Evolutionary conservation across 2,888 invertebrate genomes (phyloP), one percentile per base, ranked within the genome.

Genomic region (Elaeidobius kamerunicus): DNA sequence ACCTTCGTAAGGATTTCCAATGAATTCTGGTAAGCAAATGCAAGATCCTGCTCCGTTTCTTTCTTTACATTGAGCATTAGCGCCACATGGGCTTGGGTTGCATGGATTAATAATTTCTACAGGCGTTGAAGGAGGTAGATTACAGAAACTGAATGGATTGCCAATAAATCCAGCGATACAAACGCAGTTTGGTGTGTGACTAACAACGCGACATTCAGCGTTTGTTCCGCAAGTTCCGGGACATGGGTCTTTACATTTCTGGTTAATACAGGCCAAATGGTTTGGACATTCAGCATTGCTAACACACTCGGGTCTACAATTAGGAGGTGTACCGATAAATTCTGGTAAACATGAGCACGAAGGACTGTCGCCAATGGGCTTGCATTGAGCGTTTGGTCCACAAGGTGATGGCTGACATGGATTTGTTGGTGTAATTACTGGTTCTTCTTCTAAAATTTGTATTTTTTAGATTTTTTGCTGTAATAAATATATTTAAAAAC

Each of bases 231-330:
- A n/a, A n/a, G n/a, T n/a, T n/a, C n/a, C n/a, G n/a, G n/a, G n/a
- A n/a, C n/a, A n/a, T n/a, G n/a, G n/a, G n/a, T 85, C 84, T 71
- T 77, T 79, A 67, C 89, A 89, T 75, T 85, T 86, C 64, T 84
- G 80, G 65, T 83, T 83, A 11, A 86, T 77, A 66, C 89, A 89
- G 32, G 87, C 86, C 66, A 80, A 73, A 62, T 84, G 79, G 64
- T 78, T 81, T 1, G 82, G 62, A 67, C 88, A 88, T 70, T 88
- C 88, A 20, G 83, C 78, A 69, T 81, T 87, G 6, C 80, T 78
- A 7, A 83, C 78, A 67, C 88, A 88, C 73, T 86, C 85, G 2
- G 86, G 86, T 63, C 72, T 67, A 61, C 78, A 78, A 56, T 74
- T 75, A 23, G 76, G 76, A 17, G 76, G n/a, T n/a, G n/a, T n/a